Percentiles rank a stretch among this genome's conserved stretches.
Evolutionary conservation across 2,797 vertebrate genomes (phyloP).

Genomic region (Melanotaenia pygmaea): DNA sequence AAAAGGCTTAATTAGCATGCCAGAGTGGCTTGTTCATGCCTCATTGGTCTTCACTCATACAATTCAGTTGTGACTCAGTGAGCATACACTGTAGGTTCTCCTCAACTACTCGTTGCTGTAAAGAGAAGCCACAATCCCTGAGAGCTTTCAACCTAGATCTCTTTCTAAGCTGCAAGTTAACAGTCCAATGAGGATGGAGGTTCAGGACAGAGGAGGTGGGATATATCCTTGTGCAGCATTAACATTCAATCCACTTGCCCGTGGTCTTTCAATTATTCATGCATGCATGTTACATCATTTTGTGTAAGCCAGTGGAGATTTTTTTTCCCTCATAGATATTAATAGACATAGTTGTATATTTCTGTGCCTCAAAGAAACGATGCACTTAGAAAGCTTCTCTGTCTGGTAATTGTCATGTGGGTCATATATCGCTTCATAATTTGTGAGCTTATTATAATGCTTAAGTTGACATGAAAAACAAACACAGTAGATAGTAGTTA

Average conservation of each 20-base stretch:
- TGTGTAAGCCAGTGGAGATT: conserved; percentile 63
- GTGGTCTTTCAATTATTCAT: conserved; percentile 81
- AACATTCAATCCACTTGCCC: conserved; percentile 76
- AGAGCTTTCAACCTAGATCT: conserved; percentile 68
- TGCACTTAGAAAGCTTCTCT: conserved; percentile 35
- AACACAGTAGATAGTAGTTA: conserved; percentile 24
- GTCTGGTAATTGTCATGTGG: conserved; percentile 61
- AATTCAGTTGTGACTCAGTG: conserved; percentile 66
- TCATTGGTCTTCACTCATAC: conserved; percentile 63
- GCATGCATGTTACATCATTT: conserved; percentile 73
- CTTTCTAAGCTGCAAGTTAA: conserved; percentile 37
- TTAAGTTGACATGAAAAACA: conserved; percentile 56
- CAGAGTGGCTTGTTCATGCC: conserved; percentile 57
- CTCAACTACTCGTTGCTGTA: conserved; percentile 58
- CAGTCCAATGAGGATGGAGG: conserved; percentile 51
- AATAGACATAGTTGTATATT: conserved; percentile 64
- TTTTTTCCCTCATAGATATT: conserved; percentile 57
- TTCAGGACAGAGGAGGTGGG: conserved; percentile 50
- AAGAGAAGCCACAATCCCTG: conserved; percentile 65
- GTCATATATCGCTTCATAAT: conserved; percentile 54
- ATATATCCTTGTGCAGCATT: conserved; percentile 59
- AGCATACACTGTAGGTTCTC: conserved; percentile 58
- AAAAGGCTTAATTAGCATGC: conserved; percentile 67
- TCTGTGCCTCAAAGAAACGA: conserved; percentile 42
- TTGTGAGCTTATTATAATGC: conserved; percentile 64